Conservation (phyloP, 2,113 vertebrate species). For the Elephas maximus region DNA sequence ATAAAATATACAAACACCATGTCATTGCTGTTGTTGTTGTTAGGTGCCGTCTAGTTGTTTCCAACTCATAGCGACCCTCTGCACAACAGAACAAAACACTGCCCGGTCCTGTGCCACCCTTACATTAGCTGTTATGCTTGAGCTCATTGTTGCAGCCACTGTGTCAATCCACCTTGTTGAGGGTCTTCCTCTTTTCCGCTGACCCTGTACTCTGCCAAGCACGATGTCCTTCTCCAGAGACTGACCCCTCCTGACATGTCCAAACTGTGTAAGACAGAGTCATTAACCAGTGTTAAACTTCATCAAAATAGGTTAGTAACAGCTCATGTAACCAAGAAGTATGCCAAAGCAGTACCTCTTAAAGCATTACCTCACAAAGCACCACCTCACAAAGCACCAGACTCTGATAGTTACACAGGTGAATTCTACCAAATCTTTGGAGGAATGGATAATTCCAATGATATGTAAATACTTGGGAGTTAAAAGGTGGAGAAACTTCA, state of each 20-base stretch:
- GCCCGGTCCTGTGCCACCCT: too few species aligned
- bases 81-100: too few species aligned
- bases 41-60: too few species aligned
- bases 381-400: not conserved
- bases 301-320: not conserved
- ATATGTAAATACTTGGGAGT: not conserved
- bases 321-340: slow-evolving; percentile 25
- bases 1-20: not conserved
- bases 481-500: not conserved
- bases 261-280: too few species aligned
- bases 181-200: too few species aligned
- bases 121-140: too few species aligned
- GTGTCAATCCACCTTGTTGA: too few species aligned
- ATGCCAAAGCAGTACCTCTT: not conserved
- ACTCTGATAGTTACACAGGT: not conserved
- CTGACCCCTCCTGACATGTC: too few species aligned
- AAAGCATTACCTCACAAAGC: not conserved
- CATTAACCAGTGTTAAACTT: not conserved
- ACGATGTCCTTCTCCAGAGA: too few species aligned
- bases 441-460: not conserved
- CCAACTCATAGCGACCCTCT: too few species aligned
- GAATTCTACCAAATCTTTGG: not conserved
- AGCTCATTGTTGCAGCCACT: too few species aligned
- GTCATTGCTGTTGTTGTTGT: not conserved
- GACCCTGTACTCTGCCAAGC: too few species aligned